Base-by-base conservation (phyloP, 2,888 invertebrate genomes). In the Imbricaverruca yamaguchii region DNA sequence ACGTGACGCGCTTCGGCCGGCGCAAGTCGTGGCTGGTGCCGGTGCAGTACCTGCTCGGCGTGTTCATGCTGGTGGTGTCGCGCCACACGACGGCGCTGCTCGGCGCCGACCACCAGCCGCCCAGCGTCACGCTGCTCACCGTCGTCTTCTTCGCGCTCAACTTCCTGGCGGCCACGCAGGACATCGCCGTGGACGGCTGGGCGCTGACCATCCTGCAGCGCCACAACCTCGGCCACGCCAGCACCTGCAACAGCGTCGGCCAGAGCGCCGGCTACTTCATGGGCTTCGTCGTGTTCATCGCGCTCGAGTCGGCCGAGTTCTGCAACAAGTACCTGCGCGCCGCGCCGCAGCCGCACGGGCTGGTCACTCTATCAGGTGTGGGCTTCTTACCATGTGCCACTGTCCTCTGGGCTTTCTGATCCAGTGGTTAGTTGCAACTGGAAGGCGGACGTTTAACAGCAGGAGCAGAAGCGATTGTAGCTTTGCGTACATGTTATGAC, bases 121-220 rank as follows among this genome's bases (percentile, higher is more conserved):
- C 95, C 0, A 92, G 93, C 85, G 93, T 96, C 84, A 90, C 89
- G 82, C 87, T 93, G 80, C 89, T 99, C 56, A 98, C 98, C 0
- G 86, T 91, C 21, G 89, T 95, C 82, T 99, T 99, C 88, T 94
- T 98, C 87, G 89, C 92, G 81, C 89, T 99, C 7, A 98, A 98
- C 86, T 97, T 98, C 86, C 89, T 99, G 85, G 98, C 98, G 10
- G 98, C 99, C 4, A 99, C 99, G 2, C 99, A 99, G 89, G 99
- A 99, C 87, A 98, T 99, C 86, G 98, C 97, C 23, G 98, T 99
- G 0, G 99, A 99, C 89, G 99, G 99, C 53, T 99, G 99, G 99
- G 99, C 99, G 0, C 89, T 99, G 18, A 99, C 98, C 0, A 99
- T 99, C 97, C 89, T 99, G 3, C 94, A 96, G 86, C 93, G 95